phyloP scores from a whole-genome alignment of 2,888 invertebrate genomes.

The Trypoxylon attenuatum region DNA sequence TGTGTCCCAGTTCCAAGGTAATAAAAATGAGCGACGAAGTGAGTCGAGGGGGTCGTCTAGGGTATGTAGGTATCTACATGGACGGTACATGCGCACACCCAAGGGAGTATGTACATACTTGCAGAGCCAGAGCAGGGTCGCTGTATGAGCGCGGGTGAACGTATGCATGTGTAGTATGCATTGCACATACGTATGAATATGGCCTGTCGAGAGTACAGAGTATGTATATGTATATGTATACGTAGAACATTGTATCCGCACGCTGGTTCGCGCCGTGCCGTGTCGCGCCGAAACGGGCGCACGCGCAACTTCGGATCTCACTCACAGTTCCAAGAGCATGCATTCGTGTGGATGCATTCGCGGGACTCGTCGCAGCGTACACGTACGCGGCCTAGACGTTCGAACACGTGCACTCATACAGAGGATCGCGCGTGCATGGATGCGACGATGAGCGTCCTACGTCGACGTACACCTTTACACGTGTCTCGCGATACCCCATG shows the following conservation, averaged over 20 bases:
- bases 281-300: conserved; percentile 22
- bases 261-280: too few species aligned
- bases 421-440: neutral
- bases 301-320: conserved; percentile 30
- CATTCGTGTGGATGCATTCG: neutral
- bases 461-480: conserved; percentile 32
- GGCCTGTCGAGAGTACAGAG: too few species aligned
- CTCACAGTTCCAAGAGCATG: neutral
- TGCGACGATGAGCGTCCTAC: conserved; percentile 20
- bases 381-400: neutral
- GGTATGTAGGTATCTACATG: neutral
- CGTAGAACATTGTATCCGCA: conserved; percentile 17
- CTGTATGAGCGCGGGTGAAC: neutral
- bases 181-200: too few species aligned
- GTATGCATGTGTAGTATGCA: conserved; percentile 22
- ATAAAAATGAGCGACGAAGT: conserved; percentile 41
- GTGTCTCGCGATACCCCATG: conserved; percentile 66
- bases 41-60: conserved; percentile 27
- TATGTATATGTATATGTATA: too few species aligned
- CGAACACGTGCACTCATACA: neutral
- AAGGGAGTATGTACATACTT: conserved; percentile 26
- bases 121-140: conserved; percentile 18
- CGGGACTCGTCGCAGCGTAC: conserved; percentile 15
- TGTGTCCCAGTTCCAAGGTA: conserved; percentile 43
- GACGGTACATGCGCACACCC: neutral